A percentile compares a stretch with the other conserved stretches of the same genome.
Evolutionary conservation across 2,113 vertebrate species (phyloP).

Genomic region (Scatophagus argus): DNA sequence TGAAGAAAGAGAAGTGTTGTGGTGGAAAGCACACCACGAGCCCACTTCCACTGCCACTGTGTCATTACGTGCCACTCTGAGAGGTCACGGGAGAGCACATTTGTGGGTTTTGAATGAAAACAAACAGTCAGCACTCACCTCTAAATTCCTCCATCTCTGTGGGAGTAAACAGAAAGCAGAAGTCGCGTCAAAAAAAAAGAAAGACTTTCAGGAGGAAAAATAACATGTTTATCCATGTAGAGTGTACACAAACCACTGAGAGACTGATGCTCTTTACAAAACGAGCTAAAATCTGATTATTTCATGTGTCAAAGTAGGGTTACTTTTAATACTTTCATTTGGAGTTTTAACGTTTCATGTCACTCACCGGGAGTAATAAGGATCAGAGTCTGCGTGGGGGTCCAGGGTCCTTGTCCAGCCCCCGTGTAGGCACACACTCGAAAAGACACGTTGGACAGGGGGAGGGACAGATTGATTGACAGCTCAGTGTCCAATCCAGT

Average conservation of each 20-base stretch:
- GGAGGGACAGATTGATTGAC: conserved; percentile 82
- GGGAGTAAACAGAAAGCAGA: conserved; percentile 19
- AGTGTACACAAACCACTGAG: neutral
- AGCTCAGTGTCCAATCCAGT: conserved; percentile 83
- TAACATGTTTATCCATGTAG: neutral
- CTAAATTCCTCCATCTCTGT: conserved; percentile 69
- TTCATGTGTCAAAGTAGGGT: neutral
- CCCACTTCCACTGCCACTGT: conserved; percentile 54
- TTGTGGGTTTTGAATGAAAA: conserved; percentile 5
- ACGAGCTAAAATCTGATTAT: neutral
- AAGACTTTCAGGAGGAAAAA: neutral
- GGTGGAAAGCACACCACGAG: conserved; percentile 37
- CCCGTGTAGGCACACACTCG: conserved; percentile 88
- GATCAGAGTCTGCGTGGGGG: conserved; percentile 78
- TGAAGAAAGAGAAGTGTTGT: conserved; percentile 57
- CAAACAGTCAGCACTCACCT: conserved; percentile 72
- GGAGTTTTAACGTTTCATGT: neutral
- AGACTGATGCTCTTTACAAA: neutral
- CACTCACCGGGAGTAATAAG: conserved; percentile 77
- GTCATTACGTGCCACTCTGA: conserved; percentile 39
- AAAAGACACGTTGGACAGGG: conserved; percentile 86
- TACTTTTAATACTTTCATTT: neutral
- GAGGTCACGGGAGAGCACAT: conserved; percentile 30
- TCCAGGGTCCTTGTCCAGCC: conserved; percentile 91
- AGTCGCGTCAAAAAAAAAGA: conserved; percentile 23